Evolutionary conservation across 2,113 vertebrate genomes (phyloP).

Genomic region (Pluvialis apricaria): DNA sequence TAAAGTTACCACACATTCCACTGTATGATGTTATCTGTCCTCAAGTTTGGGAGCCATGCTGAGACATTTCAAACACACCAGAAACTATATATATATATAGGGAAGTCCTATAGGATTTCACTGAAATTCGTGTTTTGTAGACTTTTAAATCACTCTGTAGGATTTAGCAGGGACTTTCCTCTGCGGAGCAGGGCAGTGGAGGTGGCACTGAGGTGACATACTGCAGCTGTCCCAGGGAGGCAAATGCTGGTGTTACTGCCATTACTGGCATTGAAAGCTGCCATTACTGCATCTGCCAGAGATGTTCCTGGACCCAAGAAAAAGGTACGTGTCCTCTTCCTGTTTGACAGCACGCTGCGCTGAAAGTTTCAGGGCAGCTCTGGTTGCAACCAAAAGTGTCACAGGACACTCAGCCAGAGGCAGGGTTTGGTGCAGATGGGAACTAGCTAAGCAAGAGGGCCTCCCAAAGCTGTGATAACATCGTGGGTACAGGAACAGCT

Average conservation of each 20-base stretch:
- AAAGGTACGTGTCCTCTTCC: not conserved
- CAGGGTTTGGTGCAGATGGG: not conserved
- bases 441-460: not conserved
- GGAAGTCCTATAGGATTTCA: not conserved
- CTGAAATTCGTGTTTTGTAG: not conserved
- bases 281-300: not conserved
- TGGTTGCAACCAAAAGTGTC: not conserved
- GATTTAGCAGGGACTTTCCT: not conserved
- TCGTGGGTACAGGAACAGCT: not conserved
- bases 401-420: not conserved
- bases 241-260: not conserved
- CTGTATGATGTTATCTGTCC: not conserved
- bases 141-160: not conserved
- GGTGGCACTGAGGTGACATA: not conserved
- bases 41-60: not conserved
- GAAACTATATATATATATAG: not conserved
- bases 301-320: not conserved
- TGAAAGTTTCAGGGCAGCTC: not conserved
- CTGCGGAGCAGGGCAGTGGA: not conserved
- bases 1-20: not conserved
- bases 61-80: not conserved
- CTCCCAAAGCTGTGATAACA: not conserved
- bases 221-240: too few species aligned
- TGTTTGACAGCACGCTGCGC: not conserved
- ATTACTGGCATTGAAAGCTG: not conserved